These are phyloP conservation scores for Mesaphorura yosii DNA, from an alignment of 1,140 invertebrate species.

Conservation along the genomic window DNA sequence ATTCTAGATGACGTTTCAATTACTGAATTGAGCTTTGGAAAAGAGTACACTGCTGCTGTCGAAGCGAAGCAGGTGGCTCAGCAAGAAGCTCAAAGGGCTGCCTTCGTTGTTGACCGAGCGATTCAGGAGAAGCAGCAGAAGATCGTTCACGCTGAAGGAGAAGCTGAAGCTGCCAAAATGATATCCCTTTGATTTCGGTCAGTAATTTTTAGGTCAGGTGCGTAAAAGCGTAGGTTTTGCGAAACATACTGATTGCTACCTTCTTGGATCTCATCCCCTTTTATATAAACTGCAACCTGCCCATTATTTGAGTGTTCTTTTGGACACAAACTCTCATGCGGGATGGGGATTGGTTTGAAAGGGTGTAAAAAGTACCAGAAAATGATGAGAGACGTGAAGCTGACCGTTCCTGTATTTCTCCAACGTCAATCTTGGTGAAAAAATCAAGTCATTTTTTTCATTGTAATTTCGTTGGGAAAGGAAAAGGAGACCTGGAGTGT, in stretches of 20 bases:
- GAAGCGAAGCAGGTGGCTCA: slow-evolving; percentile 98
- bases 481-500: too few relatives aligned
- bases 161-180: slow-evolving; percentile 96
- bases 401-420: slow-evolving; percentile 18
- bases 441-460: slow-evolving; percentile 17
- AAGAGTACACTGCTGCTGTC: slow-evolving; percentile 98
- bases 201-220: background rate
- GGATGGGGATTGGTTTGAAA: too few relatives aligned
- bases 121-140: slow-evolving; percentile 98
- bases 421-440: slow-evolving; percentile 29
- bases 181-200: slow-evolving; percentile 58
- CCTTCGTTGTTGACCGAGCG: slow-evolving; percentile 94
- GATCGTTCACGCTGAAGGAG: slow-evolving; percentile 98
- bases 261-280: too few relatives aligned
- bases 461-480: slow-evolving; percentile 27
- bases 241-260: background rate
- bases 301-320: background rate
- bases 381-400: slow-evolving; percentile 20
- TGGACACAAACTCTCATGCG: too few relatives aligned
- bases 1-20: slow-evolving; percentile 99
- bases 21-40: slow-evolving; percentile 96
- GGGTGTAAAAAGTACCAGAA: too few relatives aligned
- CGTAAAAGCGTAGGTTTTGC: background rate
- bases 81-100: slow-evolving; percentile 96
- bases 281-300: too few relatives aligned